Evolutionary conservation across 1,140 invertebrate species (phyloP), one percentile per base, ranked within the genome.

Genomic region (Penaeus indicus): DNA sequence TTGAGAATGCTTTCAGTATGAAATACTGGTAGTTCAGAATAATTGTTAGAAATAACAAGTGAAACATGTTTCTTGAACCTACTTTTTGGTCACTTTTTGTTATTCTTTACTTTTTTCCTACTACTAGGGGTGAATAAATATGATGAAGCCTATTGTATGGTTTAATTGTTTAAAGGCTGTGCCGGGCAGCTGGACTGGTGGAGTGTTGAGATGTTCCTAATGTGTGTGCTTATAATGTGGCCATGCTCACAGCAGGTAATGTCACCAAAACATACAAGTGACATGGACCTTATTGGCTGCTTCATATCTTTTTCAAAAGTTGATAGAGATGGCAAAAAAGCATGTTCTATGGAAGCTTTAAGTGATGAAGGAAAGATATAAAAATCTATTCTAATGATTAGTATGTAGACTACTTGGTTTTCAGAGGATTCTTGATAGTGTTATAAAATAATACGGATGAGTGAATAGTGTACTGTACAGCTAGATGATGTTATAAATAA

Each of bases 401-500:
- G 88, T 80, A 63, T 82, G 84, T 89, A 85, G 82, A 61, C 38
- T 85, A 64, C 67, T 79, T 72, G 69, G 82, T 89, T 64, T 84
- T 42, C 64, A 38, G 79, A 84, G 82, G 75, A 84, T 54, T 81
- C 75, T 80, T 89, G 81, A 79, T 89, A 89, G 88, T 85, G 88
- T 81, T 89, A 54, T 85, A 85, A 79, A 80, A 89, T 77, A 61
- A 85, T 81, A 47, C 47, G 88, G 82, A 60, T 61, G 77, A 85
- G 83, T 85, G 82, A 85, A 78, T 89, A 89, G 88, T 89, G 88
- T 89, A 89, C 82, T 89, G 88, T 89, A 89, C 88, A 89, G 88
- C 82, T 89, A 89, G 88, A 88, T 89, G 88, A 89, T 89, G 88
- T 89, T 89, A 89, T 89, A 63, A 89, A 85, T 89, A 89, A 89